A percentile compares a stretch with the other conserved stretches of the same genome.
Conservation (phyloP, 2,113 vertebrate species). For the Seriola quinqueradiata region DNA sequence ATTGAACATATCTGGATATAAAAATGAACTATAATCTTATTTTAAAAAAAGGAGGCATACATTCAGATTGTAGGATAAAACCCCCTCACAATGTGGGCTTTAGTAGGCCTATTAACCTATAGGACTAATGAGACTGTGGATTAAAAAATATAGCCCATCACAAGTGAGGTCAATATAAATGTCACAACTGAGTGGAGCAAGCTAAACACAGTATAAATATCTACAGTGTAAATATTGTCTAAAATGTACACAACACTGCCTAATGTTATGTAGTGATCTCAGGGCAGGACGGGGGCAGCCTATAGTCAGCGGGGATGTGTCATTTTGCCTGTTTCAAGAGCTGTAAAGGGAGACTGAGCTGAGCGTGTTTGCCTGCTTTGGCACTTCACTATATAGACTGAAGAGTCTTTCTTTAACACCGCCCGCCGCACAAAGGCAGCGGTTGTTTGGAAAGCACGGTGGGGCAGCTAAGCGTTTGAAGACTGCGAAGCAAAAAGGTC, state of each 20-base stretch:
- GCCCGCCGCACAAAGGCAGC: constrained; percentile 62
- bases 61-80: not conserved
- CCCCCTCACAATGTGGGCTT: not conserved
- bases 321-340: constrained; percentile 50
- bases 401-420: constrained; percentile 56
- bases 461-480: constrained; percentile 72
- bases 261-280: constrained; percentile 13
- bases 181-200: not conserved
- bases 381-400: constrained; percentile 46
- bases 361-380: constrained; percentile 48
- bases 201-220: not conserved
- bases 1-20: not conserved
- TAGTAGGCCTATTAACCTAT: not conserved
- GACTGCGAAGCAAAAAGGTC: constrained; percentile 79
- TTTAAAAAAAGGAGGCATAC: not conserved
- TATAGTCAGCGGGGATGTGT: constrained; percentile 31
- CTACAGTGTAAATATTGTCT: not conserved
- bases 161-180: not conserved
- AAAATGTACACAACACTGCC: not conserved
- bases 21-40: not conserved
- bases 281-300: constrained; percentile 7
- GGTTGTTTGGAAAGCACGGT: constrained; percentile 55
- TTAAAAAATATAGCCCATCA: not conserved
- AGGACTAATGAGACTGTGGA: not conserved
- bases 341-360: constrained; percentile 46